Conservation (phyloP, 2,113 vertebrate species). For the Murina feae region DNA sequence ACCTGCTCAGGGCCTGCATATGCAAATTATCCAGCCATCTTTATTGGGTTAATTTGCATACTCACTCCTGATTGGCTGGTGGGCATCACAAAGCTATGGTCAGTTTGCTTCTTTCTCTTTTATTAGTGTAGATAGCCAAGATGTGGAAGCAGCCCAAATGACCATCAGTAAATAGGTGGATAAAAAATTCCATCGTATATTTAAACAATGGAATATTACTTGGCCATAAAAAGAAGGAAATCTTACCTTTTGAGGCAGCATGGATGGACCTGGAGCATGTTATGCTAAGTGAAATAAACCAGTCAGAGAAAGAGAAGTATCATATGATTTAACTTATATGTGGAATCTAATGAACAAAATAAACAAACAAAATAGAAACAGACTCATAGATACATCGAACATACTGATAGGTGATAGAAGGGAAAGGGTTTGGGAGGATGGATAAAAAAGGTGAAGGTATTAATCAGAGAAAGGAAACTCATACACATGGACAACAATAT, state of each 20-base stretch:
- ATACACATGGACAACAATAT: not conserved
- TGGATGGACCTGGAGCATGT: not conserved
- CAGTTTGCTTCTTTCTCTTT: too few relatives aligned
- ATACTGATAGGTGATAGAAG: not conserved
- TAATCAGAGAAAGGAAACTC: not conserved
- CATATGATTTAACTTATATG: not conserved
- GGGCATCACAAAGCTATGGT: too few relatives aligned
- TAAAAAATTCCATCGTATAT: too few relatives aligned
- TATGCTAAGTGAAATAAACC: not conserved
- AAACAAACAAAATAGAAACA: not conserved
- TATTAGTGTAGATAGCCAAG: not conserved
- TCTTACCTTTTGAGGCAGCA: not conserved
- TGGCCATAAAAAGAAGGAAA: not conserved
- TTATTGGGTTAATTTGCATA: too few relatives aligned
- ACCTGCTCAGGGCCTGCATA: too few relatives aligned
- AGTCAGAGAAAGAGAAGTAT: not conserved
- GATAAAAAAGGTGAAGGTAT: not conserved
- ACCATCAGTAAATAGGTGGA: not conserved
- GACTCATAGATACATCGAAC: not conserved
- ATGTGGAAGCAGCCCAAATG: not conserved
- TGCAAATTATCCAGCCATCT: too few relatives aligned
- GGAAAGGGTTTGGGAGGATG: not conserved
- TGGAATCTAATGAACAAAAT: not conserved
- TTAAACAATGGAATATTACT: too few relatives aligned
- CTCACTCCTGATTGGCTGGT: too few relatives aligned